Conservation (phyloP, 2,113 vertebrate species). For the Gymnogyps californianus region DNA sequence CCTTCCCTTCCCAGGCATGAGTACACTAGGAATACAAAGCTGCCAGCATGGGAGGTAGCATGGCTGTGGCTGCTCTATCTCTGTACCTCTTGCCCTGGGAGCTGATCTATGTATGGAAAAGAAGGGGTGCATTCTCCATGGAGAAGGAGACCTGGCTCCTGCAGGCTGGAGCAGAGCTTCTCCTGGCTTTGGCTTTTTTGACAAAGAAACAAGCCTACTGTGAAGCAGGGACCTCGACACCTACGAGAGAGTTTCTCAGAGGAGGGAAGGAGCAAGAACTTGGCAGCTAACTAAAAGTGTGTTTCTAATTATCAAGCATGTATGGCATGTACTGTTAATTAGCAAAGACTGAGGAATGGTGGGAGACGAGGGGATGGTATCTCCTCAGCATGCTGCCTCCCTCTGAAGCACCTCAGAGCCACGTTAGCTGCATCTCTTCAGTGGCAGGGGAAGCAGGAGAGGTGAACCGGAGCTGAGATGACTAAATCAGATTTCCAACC, state of each 20-base stretch:
- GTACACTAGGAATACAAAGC: background rate
- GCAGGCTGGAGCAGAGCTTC: background rate
- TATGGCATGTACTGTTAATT: background rate
- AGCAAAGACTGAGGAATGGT: conserved; percentile 36
- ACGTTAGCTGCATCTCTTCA: background rate
- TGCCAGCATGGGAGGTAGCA: background rate
- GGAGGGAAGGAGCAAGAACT: background rate
- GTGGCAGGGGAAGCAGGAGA: background rate
- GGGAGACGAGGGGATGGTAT: background rate
- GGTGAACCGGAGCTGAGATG: background rate
- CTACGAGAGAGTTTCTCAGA: background rate
- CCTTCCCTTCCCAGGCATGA: background rate
- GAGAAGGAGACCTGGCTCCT: background rate
- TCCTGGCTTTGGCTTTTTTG: background rate
- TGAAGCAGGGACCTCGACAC: background rate
- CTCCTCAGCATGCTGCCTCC: conserved; percentile 16
- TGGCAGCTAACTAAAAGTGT: background rate
- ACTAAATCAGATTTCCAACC: background rate
- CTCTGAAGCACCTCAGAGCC: conserved; percentile 5
- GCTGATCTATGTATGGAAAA: background rate
- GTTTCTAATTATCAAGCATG: conserved; percentile 17
- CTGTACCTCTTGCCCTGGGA: background rate
- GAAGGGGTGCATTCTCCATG: background rate
- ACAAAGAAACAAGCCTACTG: background rate
- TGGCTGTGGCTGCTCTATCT: background rate